phyloP scores from a whole-genome alignment of 2,797 vertebrate species.

The Sebastes iracundus region DNA sequence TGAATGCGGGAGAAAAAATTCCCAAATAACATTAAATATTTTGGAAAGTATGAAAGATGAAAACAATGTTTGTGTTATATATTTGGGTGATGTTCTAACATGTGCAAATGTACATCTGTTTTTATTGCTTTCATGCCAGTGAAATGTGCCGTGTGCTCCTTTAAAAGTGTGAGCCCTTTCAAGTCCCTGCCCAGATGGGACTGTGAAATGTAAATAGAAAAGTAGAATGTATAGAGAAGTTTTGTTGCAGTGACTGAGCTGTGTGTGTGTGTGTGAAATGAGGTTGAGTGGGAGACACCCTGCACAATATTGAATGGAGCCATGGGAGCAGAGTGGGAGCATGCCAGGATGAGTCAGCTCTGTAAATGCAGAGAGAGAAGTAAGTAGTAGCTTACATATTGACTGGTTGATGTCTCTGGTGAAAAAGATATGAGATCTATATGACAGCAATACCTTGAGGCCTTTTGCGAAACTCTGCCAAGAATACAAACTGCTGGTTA shows the following conservation, averaged over 20 bases:
- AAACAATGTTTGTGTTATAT: not conserved
- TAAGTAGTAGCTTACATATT: slow-evolving; percentile 54
- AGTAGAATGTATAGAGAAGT: slow-evolving; percentile 15
- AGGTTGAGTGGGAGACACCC: slow-evolving; percentile 48
- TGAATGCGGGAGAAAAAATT: not conserved
- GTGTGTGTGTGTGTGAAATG: slow-evolving; percentile 41
- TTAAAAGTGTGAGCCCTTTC: slow-evolving; percentile 3
- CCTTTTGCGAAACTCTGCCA: slow-evolving; percentile 38
- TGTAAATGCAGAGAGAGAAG: slow-evolving; percentile 37
- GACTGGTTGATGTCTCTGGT: slow-evolving; percentile 45
- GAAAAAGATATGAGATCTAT: slow-evolving; percentile 44
- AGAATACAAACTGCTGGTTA: slow-evolving; percentile 49
- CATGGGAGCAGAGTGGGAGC: slow-evolving; percentile 44
- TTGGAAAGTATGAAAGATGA: not conserved
- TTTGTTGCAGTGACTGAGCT: slow-evolving; percentile 28
- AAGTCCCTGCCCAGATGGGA: slow-evolving; percentile 3
- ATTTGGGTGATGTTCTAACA: not conserved
- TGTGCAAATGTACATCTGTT: slow-evolving; percentile 6
- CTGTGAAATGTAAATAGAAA: slow-evolving; percentile 35
- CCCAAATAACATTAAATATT: not conserved
- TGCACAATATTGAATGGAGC: slow-evolving; percentile 57
- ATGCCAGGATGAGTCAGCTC: slow-evolving; percentile 57
- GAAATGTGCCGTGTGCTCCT: slow-evolving; percentile 9
- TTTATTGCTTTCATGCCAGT: not conserved
- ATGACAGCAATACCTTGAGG: slow-evolving; percentile 43